These are phyloP conservation scores for Drosophila borealis DNA, from an alignment of 2,888 invertebrate genomes.

Conservation along the genomic window DNA sequence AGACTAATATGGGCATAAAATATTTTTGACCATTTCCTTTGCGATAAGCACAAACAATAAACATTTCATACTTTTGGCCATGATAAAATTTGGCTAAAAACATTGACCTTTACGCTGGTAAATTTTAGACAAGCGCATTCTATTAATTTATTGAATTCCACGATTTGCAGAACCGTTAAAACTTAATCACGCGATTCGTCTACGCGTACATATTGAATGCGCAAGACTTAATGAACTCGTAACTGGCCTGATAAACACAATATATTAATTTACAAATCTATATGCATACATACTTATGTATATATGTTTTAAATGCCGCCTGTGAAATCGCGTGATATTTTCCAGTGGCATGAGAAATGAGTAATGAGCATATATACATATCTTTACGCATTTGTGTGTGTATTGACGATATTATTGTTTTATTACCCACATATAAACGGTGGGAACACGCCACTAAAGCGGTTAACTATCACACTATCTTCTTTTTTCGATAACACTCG, in stretches of 20 bases:
- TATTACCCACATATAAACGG: slow-evolving; percentile 38
- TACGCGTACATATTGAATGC: slow-evolving; percentile 1
- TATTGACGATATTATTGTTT: slow-evolving; percentile 37
- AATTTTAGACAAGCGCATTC: slow-evolving; percentile 8
- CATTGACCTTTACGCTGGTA: slow-evolving; percentile 58
- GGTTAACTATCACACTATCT: slow-evolving; percentile 38
- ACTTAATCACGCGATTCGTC: slow-evolving; percentile 3
- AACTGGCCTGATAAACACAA: slow-evolving; percentile 29
- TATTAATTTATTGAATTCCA: slow-evolving; percentile 11
- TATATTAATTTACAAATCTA: slow-evolving; percentile 14
- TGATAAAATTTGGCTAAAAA: slow-evolving; percentile 29
- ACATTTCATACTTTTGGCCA: slow-evolving; percentile 7
- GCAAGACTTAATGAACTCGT: slow-evolving; percentile 30
- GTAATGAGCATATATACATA: slow-evolving; percentile 29
- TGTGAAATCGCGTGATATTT: slow-evolving; percentile 68
- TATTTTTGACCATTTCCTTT: slow-evolving; percentile 37
- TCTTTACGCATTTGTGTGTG: background rate
- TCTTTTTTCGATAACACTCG: slow-evolving; percentile 46
- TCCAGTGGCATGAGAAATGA: slow-evolving; percentile 54
- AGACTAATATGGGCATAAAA: slow-evolving; percentile 5
- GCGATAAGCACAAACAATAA: slow-evolving; percentile 38
- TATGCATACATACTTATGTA: slow-evolving; percentile 9
- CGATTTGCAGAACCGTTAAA: slow-evolving; percentile 13
- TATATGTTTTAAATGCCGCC: slow-evolving; percentile 17
- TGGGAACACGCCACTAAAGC: slow-evolving; percentile 63